A percentile compares a stretch with the other conserved stretches of the same genome.
Conservation (phyloP, 1,140 invertebrate genomes). For the Artemia franciscana region DNA sequence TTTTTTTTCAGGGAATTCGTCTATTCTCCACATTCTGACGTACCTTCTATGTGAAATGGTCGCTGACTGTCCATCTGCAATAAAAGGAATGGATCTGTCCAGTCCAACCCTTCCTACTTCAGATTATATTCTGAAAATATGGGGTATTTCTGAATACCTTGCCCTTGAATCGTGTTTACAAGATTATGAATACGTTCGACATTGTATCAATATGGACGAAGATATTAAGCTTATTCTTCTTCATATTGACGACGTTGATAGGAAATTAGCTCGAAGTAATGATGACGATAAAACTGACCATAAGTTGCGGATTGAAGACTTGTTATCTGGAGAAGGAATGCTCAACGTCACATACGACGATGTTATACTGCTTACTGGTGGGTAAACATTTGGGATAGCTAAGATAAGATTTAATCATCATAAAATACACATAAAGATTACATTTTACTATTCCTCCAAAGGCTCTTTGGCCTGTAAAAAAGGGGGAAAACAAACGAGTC, state of each 20-base stretch:
- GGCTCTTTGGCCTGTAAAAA: too few relatives aligned
- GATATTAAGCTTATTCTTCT: slow-evolving; percentile 52
- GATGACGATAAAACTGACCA: too few relatives aligned
- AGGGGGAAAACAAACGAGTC: too few relatives aligned
- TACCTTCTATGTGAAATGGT: neutral
- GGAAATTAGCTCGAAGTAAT: slow-evolving; percentile 25
- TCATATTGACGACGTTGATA: slow-evolving; percentile 15
- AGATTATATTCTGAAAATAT: slow-evolving; percentile 46
- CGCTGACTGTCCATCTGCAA: neutral
- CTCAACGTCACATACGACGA: too few relatives aligned
- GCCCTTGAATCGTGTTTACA: slow-evolving; percentile 31
- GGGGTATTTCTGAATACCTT: slow-evolving; percentile 56
- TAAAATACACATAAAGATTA: too few relatives aligned
- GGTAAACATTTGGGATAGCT: too few relatives aligned
- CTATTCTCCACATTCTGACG: neutral
- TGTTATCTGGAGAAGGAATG: too few relatives aligned
- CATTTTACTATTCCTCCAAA: too few relatives aligned
- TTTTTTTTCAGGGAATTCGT: neutral
- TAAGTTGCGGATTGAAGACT: too few relatives aligned
- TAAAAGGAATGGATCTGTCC: neutral
- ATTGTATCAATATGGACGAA: slow-evolving; percentile 75
- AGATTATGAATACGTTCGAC: slow-evolving; percentile 79
- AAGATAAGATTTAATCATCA: too few relatives aligned
- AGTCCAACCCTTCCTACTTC: slow-evolving; percentile 10
- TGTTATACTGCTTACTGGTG: too few relatives aligned